Percentiles rank a stretch among this genome's conserved stretches.
Conservation (phyloP, 53 echinoderm and acorn worm genomes). For the Antedon mediterranea region DNA sequence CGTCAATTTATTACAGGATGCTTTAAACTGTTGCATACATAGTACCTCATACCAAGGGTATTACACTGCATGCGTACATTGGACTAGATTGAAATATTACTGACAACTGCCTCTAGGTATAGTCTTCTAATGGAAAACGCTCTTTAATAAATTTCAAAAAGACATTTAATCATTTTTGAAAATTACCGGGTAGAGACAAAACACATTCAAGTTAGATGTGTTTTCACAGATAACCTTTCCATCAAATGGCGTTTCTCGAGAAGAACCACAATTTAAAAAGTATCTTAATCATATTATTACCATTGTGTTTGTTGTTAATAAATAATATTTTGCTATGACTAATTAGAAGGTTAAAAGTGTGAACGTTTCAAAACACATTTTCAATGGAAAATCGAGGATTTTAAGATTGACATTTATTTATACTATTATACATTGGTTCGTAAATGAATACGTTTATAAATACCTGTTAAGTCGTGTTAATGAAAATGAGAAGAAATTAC, state of each 20-base stretch:
- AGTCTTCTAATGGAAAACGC: not conserved
- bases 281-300: too few relatives aligned
- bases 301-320: too few relatives aligned
- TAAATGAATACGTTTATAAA: too few relatives aligned
- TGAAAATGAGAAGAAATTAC: too few relatives aligned
- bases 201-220: not conserved
- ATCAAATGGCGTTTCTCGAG: not conserved
- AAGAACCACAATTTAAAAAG: not conserved
- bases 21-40: not conserved
- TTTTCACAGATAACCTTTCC: not conserved
- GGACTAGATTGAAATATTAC: not conserved
- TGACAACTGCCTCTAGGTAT: not conserved
- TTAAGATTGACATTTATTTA: too few relatives aligned
- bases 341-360: too few relatives aligned
- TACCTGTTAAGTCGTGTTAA: too few relatives aligned
- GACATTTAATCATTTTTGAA: not conserved
- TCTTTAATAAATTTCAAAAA: not conserved
- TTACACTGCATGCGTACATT: not conserved
- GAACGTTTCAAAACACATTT: too few relatives aligned
- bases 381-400: too few relatives aligned
- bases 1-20: not conserved
- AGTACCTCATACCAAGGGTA: not conserved
- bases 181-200: not conserved
- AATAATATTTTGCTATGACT: too few relatives aligned
- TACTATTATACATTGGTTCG: too few relatives aligned